Conservation (phyloP, 1,140 invertebrate species). For the Diprion similis region DNA sequence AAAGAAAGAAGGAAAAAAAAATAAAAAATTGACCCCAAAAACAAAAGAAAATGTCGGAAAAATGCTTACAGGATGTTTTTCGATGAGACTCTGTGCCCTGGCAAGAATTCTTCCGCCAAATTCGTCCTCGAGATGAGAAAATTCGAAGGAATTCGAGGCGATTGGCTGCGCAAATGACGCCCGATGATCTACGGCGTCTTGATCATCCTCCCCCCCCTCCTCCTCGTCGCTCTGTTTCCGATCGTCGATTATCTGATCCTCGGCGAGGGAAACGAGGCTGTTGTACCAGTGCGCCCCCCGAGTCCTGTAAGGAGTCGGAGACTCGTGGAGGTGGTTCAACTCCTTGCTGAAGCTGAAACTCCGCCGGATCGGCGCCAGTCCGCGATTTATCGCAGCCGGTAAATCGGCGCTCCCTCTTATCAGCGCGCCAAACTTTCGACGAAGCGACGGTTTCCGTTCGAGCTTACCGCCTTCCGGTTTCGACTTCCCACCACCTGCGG, state of each 20-base stretch:
- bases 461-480: conserved; percentile 17
- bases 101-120: conserved; percentile 28
- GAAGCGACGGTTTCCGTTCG: conserved; percentile 43
- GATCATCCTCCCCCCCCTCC: neutral
- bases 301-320: conserved; percentile 34
- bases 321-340: conserved; percentile 39
- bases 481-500: neutral
- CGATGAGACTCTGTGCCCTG: conserved; percentile 40
- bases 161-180: neutral
- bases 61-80: conserved; percentile 42
- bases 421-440: conserved; percentile 45
- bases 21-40: neutral
- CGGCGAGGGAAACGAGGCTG: conserved; percentile 47
- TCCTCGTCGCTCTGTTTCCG: conserved; percentile 33
- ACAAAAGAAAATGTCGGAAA: neutral
- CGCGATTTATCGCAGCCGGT: conserved; percentile 50
- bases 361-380: conserved; percentile 49
- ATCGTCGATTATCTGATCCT: conserved; percentile 28
- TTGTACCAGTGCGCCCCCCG: conserved; percentile 48
- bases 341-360: conserved; percentile 51
- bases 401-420: conserved; percentile 46
- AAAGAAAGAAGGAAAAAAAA: neutral
- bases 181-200: neutral
- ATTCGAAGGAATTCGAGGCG: neutral
- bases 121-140: conserved; percentile 14